Base-by-base conservation (phyloP, 2,888 invertebrate species). In the Meiosimyza platycephala region DNA sequence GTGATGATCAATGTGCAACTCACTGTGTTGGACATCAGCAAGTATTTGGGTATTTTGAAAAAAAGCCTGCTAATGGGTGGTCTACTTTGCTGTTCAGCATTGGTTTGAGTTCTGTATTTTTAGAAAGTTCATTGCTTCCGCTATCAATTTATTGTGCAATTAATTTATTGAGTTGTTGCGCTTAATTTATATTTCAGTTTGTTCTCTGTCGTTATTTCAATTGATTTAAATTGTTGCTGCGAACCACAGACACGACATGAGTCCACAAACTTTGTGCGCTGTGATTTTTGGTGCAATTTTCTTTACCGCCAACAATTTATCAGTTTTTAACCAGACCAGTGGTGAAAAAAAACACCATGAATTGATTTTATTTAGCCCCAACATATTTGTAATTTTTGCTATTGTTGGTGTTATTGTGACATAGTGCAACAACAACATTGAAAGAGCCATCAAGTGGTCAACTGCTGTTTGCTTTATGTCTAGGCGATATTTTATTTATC, bases 181-280 rank as follows among this genome's bases (percentile, higher is more conserved):
- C 28, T 62, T 18, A 54, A 70, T 70, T 70, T 70, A 70, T 70
- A 60, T 62, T 62, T 33, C 33, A 47, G 68, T 54, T 18, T 18
- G 54, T 40, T 15, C 50, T 6, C 60, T 79, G 80, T 80, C 79
- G 80, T 81, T 81, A 80, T 80, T 83, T 78, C 80, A 82, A 84
- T 85, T 84, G 85, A 84, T 84, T 84, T 84, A 85, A 84, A 83
- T 82, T 79, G 80, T 76, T 79, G 79, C 79, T 72, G 59, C 75
- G 73, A 78, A 81, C 84, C 84, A 77, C 85, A 81, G 76, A 80
- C 74, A 75, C 71, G 74, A 72, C 76, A 77, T 71, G 69, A 72
- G 71, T 6, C 3, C 63, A 16, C 62, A 12, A 51, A 40, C 6
- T 22, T 40, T 22, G 50, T 22, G n/a, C 15, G 28, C 28, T n/a